These are phyloP conservation scores for Halictus rubicundus DNA, from an alignment of 1,140 invertebrate genomes.

Conservation along the genomic window DNA sequence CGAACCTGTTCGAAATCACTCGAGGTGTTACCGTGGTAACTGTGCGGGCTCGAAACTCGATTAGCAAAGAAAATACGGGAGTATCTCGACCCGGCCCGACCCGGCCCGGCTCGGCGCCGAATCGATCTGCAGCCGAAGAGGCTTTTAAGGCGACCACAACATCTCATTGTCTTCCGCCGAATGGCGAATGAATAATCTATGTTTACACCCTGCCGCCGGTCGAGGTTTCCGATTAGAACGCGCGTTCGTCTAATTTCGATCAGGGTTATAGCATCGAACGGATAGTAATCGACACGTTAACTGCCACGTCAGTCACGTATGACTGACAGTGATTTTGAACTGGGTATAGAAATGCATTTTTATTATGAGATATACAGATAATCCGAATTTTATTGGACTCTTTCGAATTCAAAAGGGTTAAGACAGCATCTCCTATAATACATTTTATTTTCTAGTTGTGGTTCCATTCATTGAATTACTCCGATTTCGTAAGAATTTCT, in stretches of 20 bases:
- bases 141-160: constrained; percentile 74
- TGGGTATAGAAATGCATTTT: too few relatives aligned
- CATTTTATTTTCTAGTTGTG: too few relatives aligned
- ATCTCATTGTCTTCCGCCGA: constrained; percentile 60
- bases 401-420: too few relatives aligned
- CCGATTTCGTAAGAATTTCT: too few relatives aligned
- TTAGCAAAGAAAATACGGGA: constrained; percentile 76
- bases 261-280: too few relatives aligned
- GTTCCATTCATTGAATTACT: too few relatives aligned
- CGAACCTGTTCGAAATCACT: constrained; percentile 50
- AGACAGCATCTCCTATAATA: too few relatives aligned
- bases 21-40: constrained; percentile 71
- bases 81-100: constrained; percentile 62
- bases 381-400: too few relatives aligned
- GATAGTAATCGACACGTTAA: too few relatives aligned
- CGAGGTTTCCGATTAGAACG: neutral
- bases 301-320: too few relatives aligned
- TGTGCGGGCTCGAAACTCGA: constrained; percentile 70
- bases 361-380: too few relatives aligned
- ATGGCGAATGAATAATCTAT: constrained; percentile 31
- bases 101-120: constrained; percentile 56
- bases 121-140: constrained; percentile 72
- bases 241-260: neutral
- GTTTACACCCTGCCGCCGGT: neutral
- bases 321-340: too few relatives aligned